Base-by-base conservation (phyloP, 1,140 invertebrate species). In the Papilio xuthus region DNA sequence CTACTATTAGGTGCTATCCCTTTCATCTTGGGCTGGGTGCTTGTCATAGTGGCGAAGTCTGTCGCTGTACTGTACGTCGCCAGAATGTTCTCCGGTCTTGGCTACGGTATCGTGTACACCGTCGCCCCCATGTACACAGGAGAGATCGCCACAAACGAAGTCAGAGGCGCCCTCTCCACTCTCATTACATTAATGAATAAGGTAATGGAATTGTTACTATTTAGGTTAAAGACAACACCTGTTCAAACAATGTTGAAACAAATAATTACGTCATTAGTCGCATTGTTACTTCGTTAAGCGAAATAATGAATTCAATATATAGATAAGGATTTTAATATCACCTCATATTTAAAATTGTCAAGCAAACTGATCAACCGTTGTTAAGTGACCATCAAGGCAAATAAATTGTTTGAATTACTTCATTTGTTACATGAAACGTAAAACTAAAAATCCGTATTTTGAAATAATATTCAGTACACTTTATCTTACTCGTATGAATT, bases 91-190 rank as follows among this genome's bases (percentile, higher is more conserved):
- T 93, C 95, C 56, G 97, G 96, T 37, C 90, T 97, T n/a, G 95
- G 96, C 2, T 95, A 97, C 79, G 96, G 96, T 10, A 95, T 96
- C 56, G 94, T 96, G 69, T 96, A 96, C 80, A 95, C 96, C 41
- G 95, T 95, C 7, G 95, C 95, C 32, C 95, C 96, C 0, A 95
- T 96, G 88, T 96, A 96, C 87, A 94, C 96, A 50, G 95, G 95
- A 80, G 96, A 96, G 93, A 95, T 97, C 73, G 94, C 96, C 78
- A 95, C 96, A 75, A 94, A 95, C 79, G 94, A 95, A 80, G 95
- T 97, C 26, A 93, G 97, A 76, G 97, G 97, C 2, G 95, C 96
- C 4, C 91, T 97, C 37, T 96, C 96, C 9, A 96, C 96, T 10
- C 93, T 96, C 56, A 96, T 96, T 79, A 96, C 97, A 42, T 93